Conservation (phyloP, 2,888 invertebrate species). For the Fabriciana adippe region DNA sequence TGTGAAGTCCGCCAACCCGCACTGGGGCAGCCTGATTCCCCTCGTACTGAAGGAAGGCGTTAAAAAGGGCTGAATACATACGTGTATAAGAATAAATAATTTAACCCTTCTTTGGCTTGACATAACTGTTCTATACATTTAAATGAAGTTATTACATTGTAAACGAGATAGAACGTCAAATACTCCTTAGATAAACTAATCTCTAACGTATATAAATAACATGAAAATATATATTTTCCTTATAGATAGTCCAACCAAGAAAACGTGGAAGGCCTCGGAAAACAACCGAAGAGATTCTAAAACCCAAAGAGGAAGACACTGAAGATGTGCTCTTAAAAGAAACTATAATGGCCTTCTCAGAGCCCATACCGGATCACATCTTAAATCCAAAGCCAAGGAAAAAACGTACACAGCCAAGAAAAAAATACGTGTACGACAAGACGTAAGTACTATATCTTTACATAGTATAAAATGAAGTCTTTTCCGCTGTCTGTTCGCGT, state of each 20-base stretch:
- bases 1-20: too few species aligned
- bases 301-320: conserved; percentile 50
- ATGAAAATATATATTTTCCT: not conserved
- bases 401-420: conserved; percentile 50
- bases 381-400: conserved; percentile 73
- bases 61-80: too few species aligned
- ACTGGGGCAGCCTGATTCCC: too few species aligned
- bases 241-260: conserved; percentile 40
- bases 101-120: too few species aligned
- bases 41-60: too few species aligned
- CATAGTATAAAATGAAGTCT: too few species aligned
- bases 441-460: conserved; percentile 62
- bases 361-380: conserved; percentile 74
- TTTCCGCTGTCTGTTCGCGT: too few species aligned
- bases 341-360: conserved; percentile 75
- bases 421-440: conserved; percentile 72
- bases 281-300: conserved; percentile 36
- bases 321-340: conserved; percentile 76
- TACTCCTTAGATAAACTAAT: too few species aligned
- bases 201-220: not conserved
- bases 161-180: too few species aligned
- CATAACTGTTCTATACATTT: too few species aligned
- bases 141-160: too few species aligned
- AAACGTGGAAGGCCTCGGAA: conserved; percentile 74
- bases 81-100: too few species aligned